Evolutionary conservation across 2,888 invertebrate genomes (phyloP).

Genomic region (Rambutsinella grinnellia): DNA sequence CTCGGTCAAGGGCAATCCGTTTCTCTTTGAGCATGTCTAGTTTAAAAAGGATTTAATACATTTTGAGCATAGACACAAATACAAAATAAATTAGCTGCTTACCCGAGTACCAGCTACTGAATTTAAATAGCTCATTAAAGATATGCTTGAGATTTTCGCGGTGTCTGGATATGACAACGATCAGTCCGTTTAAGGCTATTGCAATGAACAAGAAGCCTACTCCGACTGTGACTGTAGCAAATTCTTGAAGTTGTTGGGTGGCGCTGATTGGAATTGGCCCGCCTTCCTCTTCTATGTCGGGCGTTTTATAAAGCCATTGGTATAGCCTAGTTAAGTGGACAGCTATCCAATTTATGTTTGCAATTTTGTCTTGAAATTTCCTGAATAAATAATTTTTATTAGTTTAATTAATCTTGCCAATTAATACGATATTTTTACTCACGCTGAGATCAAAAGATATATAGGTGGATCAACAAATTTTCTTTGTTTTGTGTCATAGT

Average conservation of each 20-base stretch:
- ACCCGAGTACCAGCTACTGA: not conserved
- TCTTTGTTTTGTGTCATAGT: too few species aligned
- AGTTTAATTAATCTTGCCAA: too few species aligned
- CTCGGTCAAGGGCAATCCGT: not conserved
- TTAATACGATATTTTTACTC: too few species aligned
- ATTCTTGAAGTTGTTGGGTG: not conserved
- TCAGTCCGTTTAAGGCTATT: not conserved
- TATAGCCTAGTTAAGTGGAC: too few species aligned
- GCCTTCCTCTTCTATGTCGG: not conserved
- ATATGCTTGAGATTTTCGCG: slow-evolving; percentile 2
- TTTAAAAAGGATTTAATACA: not conserved
- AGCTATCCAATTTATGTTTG: too few species aligned
- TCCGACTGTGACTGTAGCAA: slow-evolving; percentile 7
- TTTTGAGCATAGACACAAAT: not conserved
- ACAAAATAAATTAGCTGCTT: not conserved
- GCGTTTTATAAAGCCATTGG: too few species aligned
- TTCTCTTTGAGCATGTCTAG: not conserved
- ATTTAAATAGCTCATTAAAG: slow-evolving; percentile 7
- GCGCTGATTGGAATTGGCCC: not conserved
- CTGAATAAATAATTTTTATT: too few species aligned
- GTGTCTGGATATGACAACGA: not conserved
- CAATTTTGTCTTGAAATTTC: too few species aligned
- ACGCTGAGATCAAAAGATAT: too few species aligned
- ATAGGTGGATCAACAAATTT: too few species aligned
- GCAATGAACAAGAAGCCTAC: slow-evolving; percentile 1